Evolutionary conservation across 2,797 vertebrate genomes (phyloP).

Genomic region (Selene dorsalis): DNA sequence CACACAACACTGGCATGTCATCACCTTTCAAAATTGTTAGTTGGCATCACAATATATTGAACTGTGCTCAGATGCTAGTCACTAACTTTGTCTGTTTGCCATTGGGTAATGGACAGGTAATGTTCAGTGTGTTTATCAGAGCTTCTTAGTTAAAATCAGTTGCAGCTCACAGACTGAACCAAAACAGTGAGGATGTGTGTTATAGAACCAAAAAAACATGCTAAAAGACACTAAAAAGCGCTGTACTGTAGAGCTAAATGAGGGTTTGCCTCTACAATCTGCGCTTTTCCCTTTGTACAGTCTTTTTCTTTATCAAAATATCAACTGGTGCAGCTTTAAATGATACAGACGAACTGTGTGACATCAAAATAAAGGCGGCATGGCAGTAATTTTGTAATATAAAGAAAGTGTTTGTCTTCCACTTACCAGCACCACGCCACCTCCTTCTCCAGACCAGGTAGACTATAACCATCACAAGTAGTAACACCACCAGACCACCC

Average conservation of each 20-base stretch:
- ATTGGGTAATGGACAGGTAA: too few species aligned
- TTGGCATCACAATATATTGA: neutral
- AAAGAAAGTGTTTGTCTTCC: neutral
- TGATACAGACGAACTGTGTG: neutral
- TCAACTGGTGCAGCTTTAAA: neutral
- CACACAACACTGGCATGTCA: neutral
- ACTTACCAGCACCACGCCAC: conserved; percentile 58
- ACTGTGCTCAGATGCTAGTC: neutral
- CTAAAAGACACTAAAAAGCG: neutral
- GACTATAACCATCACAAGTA: conserved; percentile 46
- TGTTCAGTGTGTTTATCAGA: too few species aligned
- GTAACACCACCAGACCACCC: conserved; percentile 52
- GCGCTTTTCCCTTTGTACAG: neutral
- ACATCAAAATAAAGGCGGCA: neutral
- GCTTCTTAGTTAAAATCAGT: too few species aligned
- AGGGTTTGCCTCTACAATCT: neutral
- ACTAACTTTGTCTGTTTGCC: too few species aligned
- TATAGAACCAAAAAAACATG: too few species aligned
- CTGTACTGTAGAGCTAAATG: too few species aligned
- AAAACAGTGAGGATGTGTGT: too few species aligned
- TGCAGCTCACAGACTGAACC: too few species aligned
- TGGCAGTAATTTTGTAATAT: neutral
- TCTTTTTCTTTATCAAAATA: too few species aligned
- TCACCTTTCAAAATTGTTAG: neutral
- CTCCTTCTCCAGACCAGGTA: conserved; percentile 75